Conservation (phyloP, 2,113 vertebrate species). For the Megaptera novaeangliae region DNA sequence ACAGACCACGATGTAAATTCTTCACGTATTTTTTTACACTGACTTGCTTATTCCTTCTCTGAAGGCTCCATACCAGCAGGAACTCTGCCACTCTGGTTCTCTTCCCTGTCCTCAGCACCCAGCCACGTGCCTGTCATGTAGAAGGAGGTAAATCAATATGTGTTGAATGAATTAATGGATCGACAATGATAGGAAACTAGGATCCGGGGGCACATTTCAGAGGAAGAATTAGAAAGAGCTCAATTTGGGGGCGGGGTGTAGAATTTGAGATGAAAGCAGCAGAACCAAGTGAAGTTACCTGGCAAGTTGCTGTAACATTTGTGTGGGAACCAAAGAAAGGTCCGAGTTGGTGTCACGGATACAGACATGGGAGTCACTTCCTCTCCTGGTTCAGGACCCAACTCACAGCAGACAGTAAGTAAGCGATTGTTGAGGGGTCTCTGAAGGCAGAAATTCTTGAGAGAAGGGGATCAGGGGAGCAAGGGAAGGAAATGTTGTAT, state of each 20-base stretch:
- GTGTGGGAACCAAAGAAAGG: neutral
- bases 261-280: neutral
- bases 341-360: neutral
- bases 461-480: neutral
- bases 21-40: too few species aligned
- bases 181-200: neutral
- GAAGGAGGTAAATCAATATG: neutral
- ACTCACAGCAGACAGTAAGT: neutral
- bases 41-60: neutral
- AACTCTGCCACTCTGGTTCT: neutral
- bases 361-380: neutral
- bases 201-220: neutral
- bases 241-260: rapidly evolving
- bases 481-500: neutral
- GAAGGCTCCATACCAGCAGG: neutral
- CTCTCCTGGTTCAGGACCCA: neutral
- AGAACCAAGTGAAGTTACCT: neutral
- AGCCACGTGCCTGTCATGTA: neutral
- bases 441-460: neutral
- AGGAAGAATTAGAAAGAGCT: neutral
- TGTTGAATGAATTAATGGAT: neutral
- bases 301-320: neutral
- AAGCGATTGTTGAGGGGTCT: neutral
- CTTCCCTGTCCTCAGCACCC: neutral
- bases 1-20: neutral